Evolutionary conservation across 2,797 vertebrate genomes (phyloP), one percentile per base, ranked within the genome.

Genomic region (Chelon auratus): DNA sequence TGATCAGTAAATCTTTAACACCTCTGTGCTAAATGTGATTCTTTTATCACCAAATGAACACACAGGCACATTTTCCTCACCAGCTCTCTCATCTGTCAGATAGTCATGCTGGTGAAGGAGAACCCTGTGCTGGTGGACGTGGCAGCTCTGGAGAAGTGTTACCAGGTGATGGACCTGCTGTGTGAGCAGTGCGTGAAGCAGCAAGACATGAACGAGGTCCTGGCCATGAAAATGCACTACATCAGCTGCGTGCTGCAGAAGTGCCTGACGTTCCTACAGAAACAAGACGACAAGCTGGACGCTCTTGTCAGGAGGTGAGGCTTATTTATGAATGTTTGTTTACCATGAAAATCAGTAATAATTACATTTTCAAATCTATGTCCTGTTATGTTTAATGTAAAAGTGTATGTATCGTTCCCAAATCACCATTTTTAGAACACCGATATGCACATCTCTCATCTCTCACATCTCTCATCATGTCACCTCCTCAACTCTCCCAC

Each of bases 161-260:
- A 93, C 71, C 93, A 80, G 36, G 96, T 98, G 80, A 90, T 98
- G 95, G 96, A 98, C 83, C 92, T 97, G 59, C 95, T 99, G 75
- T 97, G 95, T 76, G 95, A 96, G 86, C 95, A 96, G 61, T 96
- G 95, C 47, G 95, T 97, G 94, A 95, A 96, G 77, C 95, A 97
- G 70, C 93, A 93, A 68, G 95, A 97, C 56, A 96, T 96, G 95
- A 96, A 96, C 59, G 96, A 97, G 90, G 94, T 96, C 6, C 85
- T 97, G 72, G 96, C 96, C 71, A 93, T 97, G 93, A 97, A 96
- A 95, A 98, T 97, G 96, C 97, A 99, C 84, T 98, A 97, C 81
- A 93, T 98, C 86, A 96, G 96, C 81, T 97, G 96, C 50, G 92
- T 98, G 82, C 93, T 98, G 71, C 91, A 97, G 95, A 88, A 97